Evolutionary conservation across 2,797 vertebrate genomes (phyloP).

Genomic region (Geotrypetes seraphini): DNA sequence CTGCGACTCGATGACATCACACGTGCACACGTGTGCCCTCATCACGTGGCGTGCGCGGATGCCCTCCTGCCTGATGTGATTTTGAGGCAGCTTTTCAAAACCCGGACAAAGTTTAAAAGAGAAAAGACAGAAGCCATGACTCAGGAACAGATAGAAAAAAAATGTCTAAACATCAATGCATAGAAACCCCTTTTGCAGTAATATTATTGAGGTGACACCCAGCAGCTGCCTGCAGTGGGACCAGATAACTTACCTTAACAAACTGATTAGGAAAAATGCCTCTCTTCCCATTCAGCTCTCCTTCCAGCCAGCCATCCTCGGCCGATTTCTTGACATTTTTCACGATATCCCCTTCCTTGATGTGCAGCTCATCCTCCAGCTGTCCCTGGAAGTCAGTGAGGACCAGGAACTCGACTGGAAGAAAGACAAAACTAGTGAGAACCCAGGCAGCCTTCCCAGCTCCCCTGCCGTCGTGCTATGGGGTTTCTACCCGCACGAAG

Average conservation of each 20-base stretch:
- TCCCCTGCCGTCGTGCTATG: not conserved
- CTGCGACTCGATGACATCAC: too few relatives aligned
- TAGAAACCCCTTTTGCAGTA: too few relatives aligned
- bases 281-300: constrained; percentile 55
- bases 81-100: too few relatives aligned
- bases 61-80: too few relatives aligned
- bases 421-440: not conserved
- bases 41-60: too few relatives aligned
- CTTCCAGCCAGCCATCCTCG: constrained; percentile 71
- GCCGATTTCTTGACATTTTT: constrained; percentile 52
- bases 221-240: too few relatives aligned
- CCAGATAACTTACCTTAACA: constrained; percentile 71
- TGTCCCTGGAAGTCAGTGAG: constrained; percentile 64
- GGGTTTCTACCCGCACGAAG: not conserved
- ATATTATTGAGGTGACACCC: too few relatives aligned
- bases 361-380: constrained; percentile 56
- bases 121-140: too few relatives aligned
- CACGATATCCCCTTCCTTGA: constrained; percentile 63
- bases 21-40: too few relatives aligned
- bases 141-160: too few relatives aligned
- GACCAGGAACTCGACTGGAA: constrained; percentile 63
- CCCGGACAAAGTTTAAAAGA: too few relatives aligned
- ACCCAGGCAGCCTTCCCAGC: not conserved
- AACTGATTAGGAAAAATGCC: constrained; percentile 71
- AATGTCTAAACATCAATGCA: too few relatives aligned